Evolutionary conservation across 2,888 invertebrate species (phyloP).

Genomic region (Acrobasis repandana): DNA sequence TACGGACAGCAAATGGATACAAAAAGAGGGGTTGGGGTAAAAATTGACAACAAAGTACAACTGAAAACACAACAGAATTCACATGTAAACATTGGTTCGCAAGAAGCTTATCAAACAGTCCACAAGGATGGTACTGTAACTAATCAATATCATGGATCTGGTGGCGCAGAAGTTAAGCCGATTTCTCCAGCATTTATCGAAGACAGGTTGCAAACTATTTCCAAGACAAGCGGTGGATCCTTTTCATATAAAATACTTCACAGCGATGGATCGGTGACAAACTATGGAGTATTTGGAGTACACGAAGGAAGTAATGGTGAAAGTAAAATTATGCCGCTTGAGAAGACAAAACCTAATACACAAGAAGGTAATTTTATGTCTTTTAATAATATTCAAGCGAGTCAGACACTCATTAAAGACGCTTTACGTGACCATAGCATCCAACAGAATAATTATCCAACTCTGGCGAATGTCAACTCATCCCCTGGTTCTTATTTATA

Average conservation of each 20-base stretch:
- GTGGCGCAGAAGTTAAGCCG: neutral
- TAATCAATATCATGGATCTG: slow-evolving; percentile 7
- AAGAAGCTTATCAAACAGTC: neutral
- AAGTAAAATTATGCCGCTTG: neutral
- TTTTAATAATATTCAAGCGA: neutral
- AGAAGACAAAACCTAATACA: neutral
- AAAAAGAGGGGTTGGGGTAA: slow-evolving; percentile 1
- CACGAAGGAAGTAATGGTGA: slow-evolving; percentile 1
- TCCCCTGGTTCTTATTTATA: neutral
- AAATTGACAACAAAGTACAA: slow-evolving; percentile 5
- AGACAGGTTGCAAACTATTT: slow-evolving; percentile 4
- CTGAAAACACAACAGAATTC: neutral
- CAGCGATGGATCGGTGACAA: slow-evolving; percentile 13
- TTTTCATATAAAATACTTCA: slow-evolving; percentile 22
- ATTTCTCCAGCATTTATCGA: neutral
- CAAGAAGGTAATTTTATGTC: neutral
- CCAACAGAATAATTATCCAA: neutral
- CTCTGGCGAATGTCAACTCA: neutral
- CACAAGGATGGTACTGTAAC: slow-evolving; percentile 12
- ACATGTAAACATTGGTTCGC: neutral
- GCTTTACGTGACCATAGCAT: neutral
- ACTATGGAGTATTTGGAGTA: slow-evolving; percentile 11
- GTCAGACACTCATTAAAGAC: neutral
- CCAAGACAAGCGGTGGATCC: slow-evolving; percentile 9
- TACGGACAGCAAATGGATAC: neutral